Evolutionary conservation across 2,888 invertebrate genomes (phyloP).

Genomic region (Lithophane semibrunnea): DNA sequence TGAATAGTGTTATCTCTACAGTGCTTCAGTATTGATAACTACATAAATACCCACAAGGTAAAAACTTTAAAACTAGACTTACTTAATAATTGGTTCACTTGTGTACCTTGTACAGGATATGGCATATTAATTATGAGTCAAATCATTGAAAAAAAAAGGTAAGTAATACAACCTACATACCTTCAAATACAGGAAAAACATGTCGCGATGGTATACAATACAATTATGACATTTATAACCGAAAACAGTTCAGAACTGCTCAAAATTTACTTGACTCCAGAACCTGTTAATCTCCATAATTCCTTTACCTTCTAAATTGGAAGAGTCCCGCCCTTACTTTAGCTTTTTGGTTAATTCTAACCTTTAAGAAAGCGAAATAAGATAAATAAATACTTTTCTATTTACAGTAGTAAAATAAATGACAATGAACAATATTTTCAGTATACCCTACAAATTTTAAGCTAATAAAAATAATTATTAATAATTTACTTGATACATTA

Average conservation of each 20-base stretch:
- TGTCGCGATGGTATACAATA: not conserved
- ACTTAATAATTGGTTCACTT: conserved; percentile 65
- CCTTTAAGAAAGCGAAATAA: not conserved
- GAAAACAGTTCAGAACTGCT: conserved; percentile 18
- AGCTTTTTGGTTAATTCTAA: not conserved
- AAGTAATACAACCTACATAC: not conserved
- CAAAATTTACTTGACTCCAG: not conserved
- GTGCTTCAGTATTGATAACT: conserved; percentile 9
- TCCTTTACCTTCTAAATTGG: not conserved
- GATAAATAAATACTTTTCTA: not conserved
- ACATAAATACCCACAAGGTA: conserved; percentile 28
- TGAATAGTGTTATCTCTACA: conserved; percentile 15
- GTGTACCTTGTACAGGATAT: conserved; percentile 67
- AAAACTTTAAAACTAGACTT: conserved; percentile 52
- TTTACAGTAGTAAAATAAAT: not conserved
- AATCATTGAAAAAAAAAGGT: conserved; percentile 5
- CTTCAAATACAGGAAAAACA: not conserved
- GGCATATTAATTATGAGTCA: conserved; percentile 34
- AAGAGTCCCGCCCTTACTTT: not conserved
- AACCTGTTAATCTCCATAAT: not conserved
- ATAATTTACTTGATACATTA: conserved; percentile 8
- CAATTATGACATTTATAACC: not conserved
- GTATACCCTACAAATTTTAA: conserved; percentile 2
- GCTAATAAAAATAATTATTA: conserved; percentile 9
- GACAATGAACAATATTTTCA: too few relatives aligned